Evolutionary conservation across 2,888 invertebrate species (phyloP).

Genomic region (Phyllotreta cruciferae): DNA sequence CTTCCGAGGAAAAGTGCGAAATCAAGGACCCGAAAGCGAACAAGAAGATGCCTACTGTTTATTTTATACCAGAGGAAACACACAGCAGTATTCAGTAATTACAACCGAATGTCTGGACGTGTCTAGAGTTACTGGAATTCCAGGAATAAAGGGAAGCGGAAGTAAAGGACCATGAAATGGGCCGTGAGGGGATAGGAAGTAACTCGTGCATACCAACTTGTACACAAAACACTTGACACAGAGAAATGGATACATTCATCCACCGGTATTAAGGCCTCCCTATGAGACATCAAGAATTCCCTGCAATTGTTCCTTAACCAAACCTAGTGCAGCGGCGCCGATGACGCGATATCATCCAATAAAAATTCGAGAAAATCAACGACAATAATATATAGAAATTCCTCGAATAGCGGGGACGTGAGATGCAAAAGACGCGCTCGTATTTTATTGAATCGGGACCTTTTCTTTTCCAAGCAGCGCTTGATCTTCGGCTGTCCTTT

Average conservation of each 20-base stretch:
- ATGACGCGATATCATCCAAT: not conserved
- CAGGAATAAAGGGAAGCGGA: slow-evolving; percentile 37
- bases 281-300: slow-evolving; percentile 53
- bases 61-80: slow-evolving; percentile 53
- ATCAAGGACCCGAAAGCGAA: slow-evolving; percentile 22
- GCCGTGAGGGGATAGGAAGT: slow-evolving; percentile 49
- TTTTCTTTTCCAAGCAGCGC: slow-evolving; percentile 40
- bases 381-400: slow-evolving; percentile 26
- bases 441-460: slow-evolving; percentile 47
- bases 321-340: slow-evolving; percentile 28
- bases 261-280: slow-evolving; percentile 54
- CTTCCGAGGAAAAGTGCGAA: slow-evolving; percentile 25
- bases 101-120: slow-evolving; percentile 57
- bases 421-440: slow-evolving; percentile 43
- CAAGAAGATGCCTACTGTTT: slow-evolving; percentile 47
- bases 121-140: slow-evolving; percentile 57
- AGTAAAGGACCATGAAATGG: slow-evolving; percentile 35
- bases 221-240: slow-evolving; percentile 48
- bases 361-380: not conserved
- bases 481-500: slow-evolving; percentile 40
- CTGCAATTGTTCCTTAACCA: slow-evolving; percentile 51
- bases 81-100: slow-evolving; percentile 55
- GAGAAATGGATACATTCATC: slow-evolving; percentile 58
- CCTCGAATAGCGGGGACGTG: slow-evolving; percentile 43
- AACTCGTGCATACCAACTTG: slow-evolving; percentile 52